phyloP scores from a whole-genome alignment of 2,797 vertebrate species.

The Stomatorhinus walkeri region DNA sequence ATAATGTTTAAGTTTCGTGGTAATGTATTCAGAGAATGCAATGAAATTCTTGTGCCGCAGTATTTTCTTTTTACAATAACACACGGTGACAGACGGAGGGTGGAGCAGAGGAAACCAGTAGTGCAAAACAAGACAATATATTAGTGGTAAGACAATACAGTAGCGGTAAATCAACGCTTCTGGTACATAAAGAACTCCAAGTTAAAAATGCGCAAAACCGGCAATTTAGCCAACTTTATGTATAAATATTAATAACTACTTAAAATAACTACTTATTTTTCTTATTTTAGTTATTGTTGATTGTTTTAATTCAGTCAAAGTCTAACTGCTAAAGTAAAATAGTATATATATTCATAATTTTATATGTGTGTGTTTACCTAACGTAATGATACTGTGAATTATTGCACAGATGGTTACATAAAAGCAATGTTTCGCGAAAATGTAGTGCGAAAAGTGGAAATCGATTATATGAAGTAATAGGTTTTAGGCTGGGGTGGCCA shows the following conservation, averaged over 20 bases:
- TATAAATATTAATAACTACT: background rate
- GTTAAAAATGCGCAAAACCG: background rate
- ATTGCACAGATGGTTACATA: background rate
- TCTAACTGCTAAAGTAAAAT: background rate
- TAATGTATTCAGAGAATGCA: background rate
- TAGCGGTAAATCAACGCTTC: background rate
- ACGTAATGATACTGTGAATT: background rate
- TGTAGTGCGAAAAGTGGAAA: background rate
- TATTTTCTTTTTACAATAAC: background rate
- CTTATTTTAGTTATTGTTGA: background rate
- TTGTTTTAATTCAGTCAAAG: background rate
- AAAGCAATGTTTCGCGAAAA: background rate
- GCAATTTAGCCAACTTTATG: background rate
- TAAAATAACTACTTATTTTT: background rate
- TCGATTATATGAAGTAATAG: background rate
- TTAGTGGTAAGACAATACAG: background rate
- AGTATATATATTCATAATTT: background rate
- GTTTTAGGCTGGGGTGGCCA: background rate
- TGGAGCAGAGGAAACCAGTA: background rate
- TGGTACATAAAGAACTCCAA: background rate
- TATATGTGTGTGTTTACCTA: background rate
- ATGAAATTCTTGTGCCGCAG: background rate
- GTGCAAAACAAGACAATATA: background rate
- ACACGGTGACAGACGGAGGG: background rate
- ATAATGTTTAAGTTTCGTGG: background rate